A percentile compares a stretch with the other conserved stretches of the same genome.
phyloP scores from a whole-genome alignment of 2,888 invertebrate species.

The Trichacis sp. region DNA sequence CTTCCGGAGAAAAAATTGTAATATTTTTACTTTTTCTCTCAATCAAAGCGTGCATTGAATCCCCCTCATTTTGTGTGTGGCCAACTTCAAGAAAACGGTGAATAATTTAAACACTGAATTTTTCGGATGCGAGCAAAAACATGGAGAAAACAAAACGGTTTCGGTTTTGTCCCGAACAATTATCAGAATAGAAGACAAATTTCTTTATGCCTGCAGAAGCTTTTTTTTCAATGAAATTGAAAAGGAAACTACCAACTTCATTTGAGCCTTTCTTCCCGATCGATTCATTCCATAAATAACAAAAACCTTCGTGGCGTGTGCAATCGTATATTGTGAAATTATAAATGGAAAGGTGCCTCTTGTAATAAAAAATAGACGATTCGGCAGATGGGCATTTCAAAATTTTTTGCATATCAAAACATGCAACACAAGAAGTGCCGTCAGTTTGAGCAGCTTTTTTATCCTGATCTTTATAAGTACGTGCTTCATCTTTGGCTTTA shows the following conservation, averaged over 20 bases:
- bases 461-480: conserved; percentile 49
- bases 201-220: conserved; percentile 34
- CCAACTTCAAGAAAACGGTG: conserved; percentile 49
- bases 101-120: conserved; percentile 43
- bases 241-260: conserved; percentile 45
- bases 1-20: conserved; percentile 29
- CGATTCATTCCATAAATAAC: conserved; percentile 50
- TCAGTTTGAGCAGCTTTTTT: conserved; percentile 28
- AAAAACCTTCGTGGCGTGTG: conserved; percentile 33
- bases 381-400: conserved; percentile 13
- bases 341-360: conserved; percentile 29
- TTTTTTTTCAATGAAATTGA: conserved; percentile 21
- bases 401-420: conserved; percentile 23
- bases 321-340: conserved; percentile 44
- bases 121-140: conserved; percentile 41
- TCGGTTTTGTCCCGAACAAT: conserved; percentile 49
- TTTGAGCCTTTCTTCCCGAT: conserved; percentile 45
- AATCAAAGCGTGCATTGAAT: conserved; percentile 48
- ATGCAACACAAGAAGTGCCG: conserved; percentile 8
- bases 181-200: conserved; percentile 52
- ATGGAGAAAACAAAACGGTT: conserved; percentile 44
- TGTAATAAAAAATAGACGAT: conserved; percentile 33
- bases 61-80: conserved; percentile 51
- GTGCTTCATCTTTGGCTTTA: conserved; percentile 40
- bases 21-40: conserved; percentile 33